A percentile compares a stretch with the other conserved stretches of the same genome.
Evolutionary conservation across 1,140 invertebrate genomes (phyloP).

Genomic region (Aphaenogaster floridana): DNA sequence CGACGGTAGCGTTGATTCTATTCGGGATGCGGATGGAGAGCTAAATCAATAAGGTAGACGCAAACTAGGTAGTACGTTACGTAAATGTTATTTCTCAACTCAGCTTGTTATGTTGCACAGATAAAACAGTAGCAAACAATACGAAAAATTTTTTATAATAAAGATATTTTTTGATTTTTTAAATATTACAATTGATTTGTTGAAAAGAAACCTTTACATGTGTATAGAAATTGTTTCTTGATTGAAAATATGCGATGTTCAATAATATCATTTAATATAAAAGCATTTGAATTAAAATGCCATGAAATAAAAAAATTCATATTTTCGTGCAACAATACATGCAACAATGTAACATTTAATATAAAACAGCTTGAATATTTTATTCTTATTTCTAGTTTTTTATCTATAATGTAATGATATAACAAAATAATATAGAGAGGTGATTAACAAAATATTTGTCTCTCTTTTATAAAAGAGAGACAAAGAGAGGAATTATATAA

Average conservation of each 20-base stretch:
- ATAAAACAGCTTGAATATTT: background rate
- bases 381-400: background rate
- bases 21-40: conserved; percentile 27
- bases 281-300: background rate
- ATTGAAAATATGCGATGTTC: background rate
- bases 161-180: background rate
- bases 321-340: background rate
- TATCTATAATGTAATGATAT: background rate
- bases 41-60: conserved; percentile 59
- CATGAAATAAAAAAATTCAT: conserved; percentile 25
- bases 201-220: background rate
- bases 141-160: background rate
- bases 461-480: background rate
- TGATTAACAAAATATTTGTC: no score
- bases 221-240: background rate
- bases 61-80: conserved; percentile 22
- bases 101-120: conserved; percentile 1
- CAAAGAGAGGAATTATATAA: background rate
- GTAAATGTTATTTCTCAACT: conserved; percentile 50
- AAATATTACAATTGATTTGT: conserved; percentile 1
- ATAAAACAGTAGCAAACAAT: conserved; percentile 1
- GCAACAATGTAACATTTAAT: background rate
- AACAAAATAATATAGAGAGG: no score
- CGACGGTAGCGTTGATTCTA: conserved; percentile 55
- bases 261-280: background rate